Conservation (phyloP, 1,140 invertebrate species). For the Asobara japonica region DNA sequence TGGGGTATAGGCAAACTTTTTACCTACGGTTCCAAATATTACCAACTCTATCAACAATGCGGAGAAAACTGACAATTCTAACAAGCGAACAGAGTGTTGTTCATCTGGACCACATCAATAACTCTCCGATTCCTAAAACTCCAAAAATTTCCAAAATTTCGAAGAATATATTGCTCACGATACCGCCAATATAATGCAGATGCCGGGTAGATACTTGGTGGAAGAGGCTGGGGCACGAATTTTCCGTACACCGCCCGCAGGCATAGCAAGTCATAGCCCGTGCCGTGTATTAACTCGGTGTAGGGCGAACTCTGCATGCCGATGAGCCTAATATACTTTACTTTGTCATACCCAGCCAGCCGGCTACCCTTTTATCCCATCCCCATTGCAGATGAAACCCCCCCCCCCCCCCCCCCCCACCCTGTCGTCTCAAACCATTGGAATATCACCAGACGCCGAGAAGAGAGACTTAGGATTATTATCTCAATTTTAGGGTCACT, state of each 20-base stretch:
- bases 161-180: too few relatives aligned
- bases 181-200: background rate
- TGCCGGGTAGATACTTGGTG: background rate
- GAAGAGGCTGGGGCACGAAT: background rate
- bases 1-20: too few relatives aligned
- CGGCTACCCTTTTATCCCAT: slow-evolving; percentile 6
- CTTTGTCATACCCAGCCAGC: slow-evolving; percentile 49
- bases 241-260: slow-evolving; percentile 4
- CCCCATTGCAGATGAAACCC: too few relatives aligned
- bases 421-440: background rate
- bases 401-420: background rate
- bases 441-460: background rate
- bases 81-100: too few relatives aligned
- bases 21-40: too few relatives aligned
- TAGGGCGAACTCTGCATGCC: slow-evolving; percentile 54
- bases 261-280: slow-evolving; percentile 20
- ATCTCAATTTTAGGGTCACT: background rate
- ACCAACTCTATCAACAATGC: too few relatives aligned
- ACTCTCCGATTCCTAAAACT: too few relatives aligned
- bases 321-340: slow-evolving; percentile 63
- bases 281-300: slow-evolving; percentile 51
- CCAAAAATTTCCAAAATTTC: too few relatives aligned
- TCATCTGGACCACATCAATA: too few relatives aligned
- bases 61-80: too few relatives aligned
- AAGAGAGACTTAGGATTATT: background rate